These are phyloP conservation scores for Craniophora ligustri DNA, from an alignment of 2,888 invertebrate genomes.

Conservation along the genomic window DNA sequence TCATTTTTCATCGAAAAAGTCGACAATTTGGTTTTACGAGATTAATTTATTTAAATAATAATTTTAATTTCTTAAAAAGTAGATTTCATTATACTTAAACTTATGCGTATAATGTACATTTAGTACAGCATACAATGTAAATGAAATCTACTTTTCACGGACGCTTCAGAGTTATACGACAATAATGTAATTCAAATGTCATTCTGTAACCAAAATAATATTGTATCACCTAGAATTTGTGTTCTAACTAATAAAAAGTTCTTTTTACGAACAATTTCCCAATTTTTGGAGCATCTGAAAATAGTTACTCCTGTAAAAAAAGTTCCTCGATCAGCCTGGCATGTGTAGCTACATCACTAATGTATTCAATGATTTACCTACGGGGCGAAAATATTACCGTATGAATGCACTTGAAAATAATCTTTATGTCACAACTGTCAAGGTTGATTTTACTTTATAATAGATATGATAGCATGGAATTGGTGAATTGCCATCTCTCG, in stretches of 20 bases:
- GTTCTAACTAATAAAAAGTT: background rate
- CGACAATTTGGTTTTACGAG: too few species aligned
- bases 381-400: slow-evolving; percentile 54
- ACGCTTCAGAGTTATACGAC: too few species aligned
- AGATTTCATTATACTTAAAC: too few species aligned
- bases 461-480: slow-evolving; percentile 63
- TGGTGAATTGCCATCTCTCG: slow-evolving; percentile 73
- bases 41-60: too few species aligned
- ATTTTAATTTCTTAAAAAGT: too few species aligned
- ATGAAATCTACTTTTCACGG: too few species aligned
- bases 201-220: too few species aligned
- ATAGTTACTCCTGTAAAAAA: background rate
- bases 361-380: slow-evolving; percentile 78
- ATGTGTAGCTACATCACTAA: slow-evolving; percentile 52
- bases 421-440: slow-evolving; percentile 53
- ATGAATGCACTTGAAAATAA: slow-evolving; percentile 36
- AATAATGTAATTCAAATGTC: too few species aligned
- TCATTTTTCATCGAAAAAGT: background rate
- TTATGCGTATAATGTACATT: too few species aligned
- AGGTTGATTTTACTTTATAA: slow-evolving; percentile 57
- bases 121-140: too few species aligned
- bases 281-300: background rate
- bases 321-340: background rate
- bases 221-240: too few species aligned
- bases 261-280: too few species aligned